Percentiles rank a stretch among this genome's conserved stretches.
Conservation (phyloP, 2,888 invertebrate species). For the Andrena trimmerana region DNA sequence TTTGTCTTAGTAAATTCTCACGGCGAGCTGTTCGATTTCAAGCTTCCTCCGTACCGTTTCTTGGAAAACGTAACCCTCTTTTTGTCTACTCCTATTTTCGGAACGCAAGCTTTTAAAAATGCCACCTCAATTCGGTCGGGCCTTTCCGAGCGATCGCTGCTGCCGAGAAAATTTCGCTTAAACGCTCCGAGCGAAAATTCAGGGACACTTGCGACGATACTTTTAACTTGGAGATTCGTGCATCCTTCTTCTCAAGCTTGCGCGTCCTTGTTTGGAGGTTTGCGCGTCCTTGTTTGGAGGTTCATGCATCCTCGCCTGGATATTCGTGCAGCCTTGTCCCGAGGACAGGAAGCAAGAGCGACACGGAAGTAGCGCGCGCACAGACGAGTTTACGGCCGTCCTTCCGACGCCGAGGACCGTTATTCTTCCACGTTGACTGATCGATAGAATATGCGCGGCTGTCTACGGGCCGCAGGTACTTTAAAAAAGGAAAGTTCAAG, state of each 20-base stretch:
- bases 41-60: background rate
- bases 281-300: background rate
- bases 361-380: slow-evolving; percentile 17
- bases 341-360: background rate
- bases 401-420: slow-evolving; percentile 31
- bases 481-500: slow-evolving; percentile 7
- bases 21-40: slow-evolving; percentile 19
- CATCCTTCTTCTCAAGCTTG: too few species aligned
- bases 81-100: background rate
- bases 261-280: too few species aligned
- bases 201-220: too few species aligned
- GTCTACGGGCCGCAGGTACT: background rate
- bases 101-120: too few species aligned
- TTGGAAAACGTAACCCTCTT: background rate
- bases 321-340: background rate
- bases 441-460: slow-evolving; percentile 17
- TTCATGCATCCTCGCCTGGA: background rate
- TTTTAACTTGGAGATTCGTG: too few species aligned
- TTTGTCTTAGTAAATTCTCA: slow-evolving; percentile 41
- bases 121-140: too few species aligned
- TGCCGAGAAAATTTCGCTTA: background rate
- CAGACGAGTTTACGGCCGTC: slow-evolving; percentile 22
- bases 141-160: too few species aligned
- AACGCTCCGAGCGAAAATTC: too few species aligned
- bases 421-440: slow-evolving; percentile 15